A percentile compares a stretch with the other conserved stretches of the same genome.
phyloP scores from a whole-genome alignment of 2,797 vertebrate species.

The Lacerta bilineata region DNA sequence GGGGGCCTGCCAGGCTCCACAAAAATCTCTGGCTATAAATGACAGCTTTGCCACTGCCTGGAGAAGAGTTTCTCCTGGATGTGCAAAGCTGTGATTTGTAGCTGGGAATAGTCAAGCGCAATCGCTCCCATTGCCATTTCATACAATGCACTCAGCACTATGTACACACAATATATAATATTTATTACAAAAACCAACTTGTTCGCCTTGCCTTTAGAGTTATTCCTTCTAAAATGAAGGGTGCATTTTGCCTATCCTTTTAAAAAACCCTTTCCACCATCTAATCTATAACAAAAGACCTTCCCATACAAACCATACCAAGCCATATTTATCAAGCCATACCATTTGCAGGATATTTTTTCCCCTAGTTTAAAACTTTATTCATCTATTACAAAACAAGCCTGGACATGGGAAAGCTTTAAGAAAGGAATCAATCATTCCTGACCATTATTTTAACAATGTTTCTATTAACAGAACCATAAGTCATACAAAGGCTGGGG shows the following conservation, averaged over 20 bases:
- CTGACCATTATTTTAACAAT: background rate
- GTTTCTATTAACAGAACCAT: background rate
- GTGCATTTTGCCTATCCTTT: background rate
- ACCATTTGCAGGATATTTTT: background rate
- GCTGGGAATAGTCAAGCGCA: background rate
- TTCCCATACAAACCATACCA: background rate
- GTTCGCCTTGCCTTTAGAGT: background rate
- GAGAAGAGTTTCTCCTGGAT: background rate
- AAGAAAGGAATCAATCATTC: conserved; percentile 11
- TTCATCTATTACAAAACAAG: background rate
- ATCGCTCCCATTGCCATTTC: background rate
- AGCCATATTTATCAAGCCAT: background rate
- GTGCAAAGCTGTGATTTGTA: background rate
- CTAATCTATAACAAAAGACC: background rate
- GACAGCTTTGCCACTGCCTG: background rate
- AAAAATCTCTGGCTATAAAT: background rate
- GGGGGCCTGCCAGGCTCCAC: background rate
- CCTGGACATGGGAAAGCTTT: background rate
- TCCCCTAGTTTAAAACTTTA: background rate
- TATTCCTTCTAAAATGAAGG: background rate
- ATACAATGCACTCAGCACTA: background rate
- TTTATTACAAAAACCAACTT: background rate
- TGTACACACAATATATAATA: background rate
- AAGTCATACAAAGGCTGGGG: conserved; percentile 5
- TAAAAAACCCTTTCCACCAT: background rate